These are phyloP conservation scores for Bombus polaris DNA, from an alignment of 1,140 invertebrate species.

Conservation along the genomic window DNA sequence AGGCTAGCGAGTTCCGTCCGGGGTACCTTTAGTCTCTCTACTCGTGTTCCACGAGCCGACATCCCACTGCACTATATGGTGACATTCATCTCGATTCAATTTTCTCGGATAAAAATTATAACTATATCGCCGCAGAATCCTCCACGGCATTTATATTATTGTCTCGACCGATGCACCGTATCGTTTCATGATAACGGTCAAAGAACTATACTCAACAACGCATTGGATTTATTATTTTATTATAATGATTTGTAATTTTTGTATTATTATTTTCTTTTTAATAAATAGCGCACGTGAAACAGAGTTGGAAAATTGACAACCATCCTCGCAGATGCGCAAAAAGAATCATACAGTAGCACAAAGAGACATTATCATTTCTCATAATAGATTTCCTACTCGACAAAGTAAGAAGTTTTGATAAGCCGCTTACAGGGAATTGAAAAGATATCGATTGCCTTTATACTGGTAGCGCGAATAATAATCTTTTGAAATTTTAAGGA, in stretches of 20 bases:
- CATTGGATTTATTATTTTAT: background rate
- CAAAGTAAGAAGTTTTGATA: slow-evolving; percentile 21
- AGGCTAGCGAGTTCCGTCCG: slow-evolving; percentile 51
- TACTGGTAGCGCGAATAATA: background rate
- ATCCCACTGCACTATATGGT: slow-evolving; percentile 23
- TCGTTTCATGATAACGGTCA: background rate
- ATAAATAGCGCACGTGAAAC: background rate
- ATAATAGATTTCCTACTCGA: background rate
- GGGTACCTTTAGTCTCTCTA: slow-evolving; percentile 63
- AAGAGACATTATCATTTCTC: background rate
- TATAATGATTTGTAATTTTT: background rate
- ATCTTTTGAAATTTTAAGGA: slow-evolving; percentile 16
- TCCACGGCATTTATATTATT: background rate
- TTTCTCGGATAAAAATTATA: slow-evolving; percentile 60
- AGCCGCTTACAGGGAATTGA: slow-evolving; percentile 29
- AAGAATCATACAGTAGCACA: background rate
- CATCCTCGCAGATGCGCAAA: background rate
- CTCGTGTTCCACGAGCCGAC: slow-evolving; percentile 26
- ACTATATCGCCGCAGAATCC: slow-evolving; percentile 11
- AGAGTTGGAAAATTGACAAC: background rate
- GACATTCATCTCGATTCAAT: slow-evolving; percentile 61
- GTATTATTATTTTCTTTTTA: background rate
- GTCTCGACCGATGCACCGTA: too few species aligned
- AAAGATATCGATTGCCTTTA: slow-evolving; percentile 25
- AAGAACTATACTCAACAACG: background rate